A percentile compares a stretch with the other conserved stretches of the same genome.
phyloP scores from a whole-genome alignment of 2,797 vertebrate species.

The Masticophis lateralis region DNA sequence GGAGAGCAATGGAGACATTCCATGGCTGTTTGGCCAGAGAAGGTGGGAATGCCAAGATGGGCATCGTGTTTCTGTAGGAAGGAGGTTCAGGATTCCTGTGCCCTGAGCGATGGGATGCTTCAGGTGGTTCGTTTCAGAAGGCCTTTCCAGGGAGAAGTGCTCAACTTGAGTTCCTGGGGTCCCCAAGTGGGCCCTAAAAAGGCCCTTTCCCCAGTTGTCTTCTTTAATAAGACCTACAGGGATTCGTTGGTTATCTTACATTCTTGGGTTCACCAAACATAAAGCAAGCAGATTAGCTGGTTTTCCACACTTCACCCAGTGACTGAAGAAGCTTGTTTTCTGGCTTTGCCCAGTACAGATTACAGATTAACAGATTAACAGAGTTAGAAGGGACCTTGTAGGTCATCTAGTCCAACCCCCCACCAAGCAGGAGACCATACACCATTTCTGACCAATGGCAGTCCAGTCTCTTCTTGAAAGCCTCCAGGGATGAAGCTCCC shows the following conservation, averaged over 20 bases:
- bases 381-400: too few relatives aligned
- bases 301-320: neutral
- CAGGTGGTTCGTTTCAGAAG: neutral
- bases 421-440: too few relatives aligned
- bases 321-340: neutral
- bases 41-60: neutral
- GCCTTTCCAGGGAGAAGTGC: neutral
- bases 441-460: too few relatives aligned
- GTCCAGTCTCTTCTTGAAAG: too few relatives aligned
- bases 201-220: neutral
- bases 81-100: too few relatives aligned
- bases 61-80: neutral
- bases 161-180: neutral
- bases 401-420: too few relatives aligned
- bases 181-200: neutral
- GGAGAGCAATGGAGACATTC: neutral
- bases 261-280: neutral
- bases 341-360: neutral
- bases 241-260: neutral
- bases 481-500: too few relatives aligned
- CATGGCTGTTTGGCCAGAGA: neutral
- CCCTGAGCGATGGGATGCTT: neutral
- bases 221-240: neutral
- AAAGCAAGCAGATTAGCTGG: neutral
- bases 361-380: neutral